These are phyloP conservation scores for Cynodonichthys magdalenae DNA, from an alignment of 2,797 vertebrate species.

Conservation along the genomic window DNA sequence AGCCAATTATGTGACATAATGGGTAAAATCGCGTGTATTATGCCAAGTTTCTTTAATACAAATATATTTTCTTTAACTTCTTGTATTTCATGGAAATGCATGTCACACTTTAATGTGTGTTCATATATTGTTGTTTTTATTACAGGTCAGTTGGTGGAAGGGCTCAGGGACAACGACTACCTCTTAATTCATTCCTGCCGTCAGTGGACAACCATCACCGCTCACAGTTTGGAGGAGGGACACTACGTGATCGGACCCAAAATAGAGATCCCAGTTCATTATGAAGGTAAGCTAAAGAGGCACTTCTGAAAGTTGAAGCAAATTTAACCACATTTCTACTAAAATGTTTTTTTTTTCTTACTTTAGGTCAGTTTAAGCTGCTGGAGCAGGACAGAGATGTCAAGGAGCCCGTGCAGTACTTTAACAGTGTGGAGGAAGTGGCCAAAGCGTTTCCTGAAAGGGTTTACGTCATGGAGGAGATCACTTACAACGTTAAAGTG, in stretches of 20 bases:
- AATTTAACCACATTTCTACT: neutral
- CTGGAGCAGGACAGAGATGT: conserved; percentile 99
- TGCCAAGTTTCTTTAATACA: too few species aligned
- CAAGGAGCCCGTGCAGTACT: conserved; percentile 98
- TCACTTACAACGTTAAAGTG: conserved; percentile 99
- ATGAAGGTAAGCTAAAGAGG: conserved; percentile 87
- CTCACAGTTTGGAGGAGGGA: conserved; percentile 98
- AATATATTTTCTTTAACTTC: too few species aligned
- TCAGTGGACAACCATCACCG: conserved; percentile 98
- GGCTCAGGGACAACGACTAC: conserved; percentile 94
- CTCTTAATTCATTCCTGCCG: conserved; percentile 98
- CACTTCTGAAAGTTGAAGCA: neutral
- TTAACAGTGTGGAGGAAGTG: conserved; percentile 98
- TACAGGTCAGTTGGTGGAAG: conserved; percentile 92
- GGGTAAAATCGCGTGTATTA: too few species aligned
- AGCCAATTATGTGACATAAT: too few species aligned
- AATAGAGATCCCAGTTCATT: conserved; percentile 99
- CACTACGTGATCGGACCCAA: conserved; percentile 99
- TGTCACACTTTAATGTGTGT: conserved; percentile 1
- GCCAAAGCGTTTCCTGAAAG: conserved; percentile 99
- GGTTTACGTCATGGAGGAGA: conserved; percentile 99
- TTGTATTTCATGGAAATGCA: too few species aligned
- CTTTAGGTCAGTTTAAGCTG: conserved; percentile 96
- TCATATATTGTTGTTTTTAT: conserved; percentile 16
- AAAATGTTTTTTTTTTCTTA: neutral